Evolutionary conservation across 1,140 invertebrate genomes (phyloP), one percentile per base, ranked within the genome.

Genomic region (Lethocerus indicus): DNA sequence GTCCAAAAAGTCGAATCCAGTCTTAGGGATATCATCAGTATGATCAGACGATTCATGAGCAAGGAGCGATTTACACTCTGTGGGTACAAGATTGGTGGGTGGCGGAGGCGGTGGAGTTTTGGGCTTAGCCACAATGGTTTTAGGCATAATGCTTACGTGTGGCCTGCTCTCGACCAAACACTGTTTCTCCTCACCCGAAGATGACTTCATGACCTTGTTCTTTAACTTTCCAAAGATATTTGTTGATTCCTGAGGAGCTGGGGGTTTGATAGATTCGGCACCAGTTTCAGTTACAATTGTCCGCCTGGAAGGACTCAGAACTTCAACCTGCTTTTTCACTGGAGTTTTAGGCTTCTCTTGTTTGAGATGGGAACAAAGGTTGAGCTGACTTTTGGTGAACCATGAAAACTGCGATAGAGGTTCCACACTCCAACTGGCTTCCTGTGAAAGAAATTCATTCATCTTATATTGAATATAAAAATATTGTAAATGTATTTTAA

Each of bases 391-490:
- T 57, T 74, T 74, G 0, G 81, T 84, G 63, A 81, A 78, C 64
- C 82, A 85, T 1, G 79, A 73, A 65, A 87, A 87, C 18, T 82
- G 81, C 29, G 74, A 79, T 0, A 81, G 83, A 60, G 84, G 79
- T 60, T 85, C 81, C 61, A 85, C n/a, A n/a, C n/a, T n/a, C n/a
- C n/a, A n/a, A n/a, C n/a, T n/a, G n/a, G n/a, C n/a, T n/a, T n/a
- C n/a, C n/a, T n/a, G n/a, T n/a, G n/a, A n/a, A n/a, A n/a, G n/a
- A n/a, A n/a, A n/a, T n/a, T n/a, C 81, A 54, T 73, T 66, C 67
- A 78, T 84, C 39, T 59, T 60, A 41, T 56, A 60, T 26, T 59
- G 57, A 59, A 58, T 45, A 51, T 52, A 56, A 52, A 12, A 50
- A 2, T 7, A 54, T 20, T 27, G 41, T 41, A 25, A 9, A 26